A percentile compares a stretch with the other conserved stretches of the same genome.
These are phyloP conservation scores for Crotophaga sulcirostris DNA, from an alignment of 2,113 vertebrate species.

Conservation along the genomic window DNA sequence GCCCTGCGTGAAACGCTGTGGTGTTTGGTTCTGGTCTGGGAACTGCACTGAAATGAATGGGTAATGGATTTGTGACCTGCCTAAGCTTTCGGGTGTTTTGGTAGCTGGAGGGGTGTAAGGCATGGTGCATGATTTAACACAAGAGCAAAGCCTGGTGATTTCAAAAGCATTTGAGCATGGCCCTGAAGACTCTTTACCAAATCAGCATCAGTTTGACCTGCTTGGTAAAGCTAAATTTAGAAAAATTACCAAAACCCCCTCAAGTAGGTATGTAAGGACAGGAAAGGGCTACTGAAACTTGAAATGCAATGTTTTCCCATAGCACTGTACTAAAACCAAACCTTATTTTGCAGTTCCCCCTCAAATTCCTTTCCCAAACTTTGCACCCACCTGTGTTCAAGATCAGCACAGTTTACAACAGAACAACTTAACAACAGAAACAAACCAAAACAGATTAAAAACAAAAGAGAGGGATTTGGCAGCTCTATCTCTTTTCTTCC, in stretches of 20 bases:
- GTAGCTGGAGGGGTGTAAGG: neutral
- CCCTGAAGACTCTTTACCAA: neutral
- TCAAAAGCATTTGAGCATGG: neutral
- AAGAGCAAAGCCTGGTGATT: neutral
- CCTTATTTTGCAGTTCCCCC: neutral
- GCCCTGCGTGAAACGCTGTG: neutral
- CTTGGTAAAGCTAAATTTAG: neutral
- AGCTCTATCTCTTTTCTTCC: neutral
- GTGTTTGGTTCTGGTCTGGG: neutral
- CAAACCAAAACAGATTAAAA: neutral
- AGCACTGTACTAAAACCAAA: neutral
- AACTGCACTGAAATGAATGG: constrained; percentile 27
- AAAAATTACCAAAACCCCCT: neutral
- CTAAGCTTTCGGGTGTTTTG: neutral
- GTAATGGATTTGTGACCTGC: neutral
- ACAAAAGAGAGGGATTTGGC: neutral
- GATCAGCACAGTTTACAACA: constrained; percentile 18
- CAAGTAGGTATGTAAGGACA: neutral
- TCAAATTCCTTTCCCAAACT: constrained; percentile 1
- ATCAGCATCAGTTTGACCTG: neutral
- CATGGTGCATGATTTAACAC: neutral
- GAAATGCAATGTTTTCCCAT: neutral
- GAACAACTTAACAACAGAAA: neutral
- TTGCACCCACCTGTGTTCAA: constrained; percentile 2
- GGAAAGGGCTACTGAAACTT: neutral